phyloP scores from a whole-genome alignment of 2,797 vertebrate genomes.

The Mormyrops boulengeri region DNA sequence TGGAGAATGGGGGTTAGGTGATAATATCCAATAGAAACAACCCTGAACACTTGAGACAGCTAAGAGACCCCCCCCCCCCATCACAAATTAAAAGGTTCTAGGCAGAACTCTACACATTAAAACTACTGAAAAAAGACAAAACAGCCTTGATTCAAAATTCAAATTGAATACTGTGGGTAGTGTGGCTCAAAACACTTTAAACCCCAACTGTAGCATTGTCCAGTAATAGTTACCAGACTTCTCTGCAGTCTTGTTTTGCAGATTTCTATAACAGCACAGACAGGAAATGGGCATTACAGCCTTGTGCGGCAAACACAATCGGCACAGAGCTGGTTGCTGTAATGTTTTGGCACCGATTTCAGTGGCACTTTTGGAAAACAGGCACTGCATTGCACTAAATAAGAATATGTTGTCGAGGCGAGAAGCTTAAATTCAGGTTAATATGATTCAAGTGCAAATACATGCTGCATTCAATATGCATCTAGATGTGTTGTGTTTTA shows the following conservation, averaged over 20 bases:
- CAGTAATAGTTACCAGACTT: not conserved
- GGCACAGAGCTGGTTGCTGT: not conserved
- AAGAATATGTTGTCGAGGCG: not conserved
- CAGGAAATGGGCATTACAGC: not conserved
- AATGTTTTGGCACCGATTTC: not conserved
- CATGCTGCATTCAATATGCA: not conserved
- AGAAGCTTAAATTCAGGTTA: not conserved
- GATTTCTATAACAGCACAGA: not conserved
- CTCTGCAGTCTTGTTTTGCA: not conserved
- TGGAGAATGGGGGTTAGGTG: not conserved
- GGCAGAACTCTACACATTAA: not conserved
- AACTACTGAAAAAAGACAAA: not conserved
- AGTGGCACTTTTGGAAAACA: not conserved
- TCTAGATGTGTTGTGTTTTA: not conserved
- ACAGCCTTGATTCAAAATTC: not conserved
- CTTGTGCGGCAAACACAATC: not conserved
- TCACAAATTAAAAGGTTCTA: not conserved
- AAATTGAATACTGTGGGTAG: not conserved
- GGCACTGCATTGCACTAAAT: not conserved
- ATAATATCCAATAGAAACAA: not conserved
- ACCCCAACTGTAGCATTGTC: not conserved
- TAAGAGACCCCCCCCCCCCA: not conserved
- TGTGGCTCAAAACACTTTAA: not conserved
- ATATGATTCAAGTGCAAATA: not conserved
- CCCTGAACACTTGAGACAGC: not conserved